phyloP scores from a whole-genome alignment of 2,113 vertebrate species.

The Micronycteris hirsuta region DNA sequence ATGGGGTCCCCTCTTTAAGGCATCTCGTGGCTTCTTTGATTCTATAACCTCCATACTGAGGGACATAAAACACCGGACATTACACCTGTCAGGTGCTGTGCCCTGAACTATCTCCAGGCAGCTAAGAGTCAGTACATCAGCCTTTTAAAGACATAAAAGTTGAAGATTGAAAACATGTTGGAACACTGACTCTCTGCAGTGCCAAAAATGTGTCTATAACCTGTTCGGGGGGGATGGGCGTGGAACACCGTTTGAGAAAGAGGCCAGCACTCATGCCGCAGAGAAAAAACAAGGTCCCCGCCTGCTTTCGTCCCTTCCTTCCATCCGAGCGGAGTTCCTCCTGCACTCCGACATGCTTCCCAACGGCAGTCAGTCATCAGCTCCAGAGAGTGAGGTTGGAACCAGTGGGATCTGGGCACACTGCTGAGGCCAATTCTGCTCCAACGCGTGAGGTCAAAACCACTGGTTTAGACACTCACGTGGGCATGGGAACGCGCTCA shows the following conservation, averaged over 20 bases:
- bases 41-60: slow-evolving; percentile 30
- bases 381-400: not conserved
- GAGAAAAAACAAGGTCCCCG: slow-evolving; percentile 33
- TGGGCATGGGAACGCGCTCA: not conserved
- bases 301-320: slow-evolving; percentile 12
- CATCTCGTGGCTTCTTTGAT: not conserved
- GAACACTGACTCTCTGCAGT: slow-evolving; percentile 84
- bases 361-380: fast-evolving
- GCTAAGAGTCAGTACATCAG: slow-evolving; percentile 84
- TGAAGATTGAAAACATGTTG: slow-evolving; percentile 87
- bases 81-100: slow-evolving; percentile 52
- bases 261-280: slow-evolving; percentile 62
- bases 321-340: not conserved
- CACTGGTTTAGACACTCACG: not conserved
- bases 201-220: slow-evolving; percentile 90
- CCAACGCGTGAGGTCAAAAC: not conserved
- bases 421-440: slow-evolving; percentile 11
- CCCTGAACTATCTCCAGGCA: slow-evolving; percentile 77
- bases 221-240: slow-evolving; percentile 82
- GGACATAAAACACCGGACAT: slow-evolving; percentile 55
- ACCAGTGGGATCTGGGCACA: not conserved
- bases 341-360: slow-evolving; percentile 11
- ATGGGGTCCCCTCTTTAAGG: slow-evolving; percentile 41
- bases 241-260: slow-evolving; percentile 72
- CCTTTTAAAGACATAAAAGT: slow-evolving; percentile 80